Evolutionary conservation across 2,113 vertebrate genomes (phyloP).

Genomic region (Daubentonia madagascariensis): DNA sequence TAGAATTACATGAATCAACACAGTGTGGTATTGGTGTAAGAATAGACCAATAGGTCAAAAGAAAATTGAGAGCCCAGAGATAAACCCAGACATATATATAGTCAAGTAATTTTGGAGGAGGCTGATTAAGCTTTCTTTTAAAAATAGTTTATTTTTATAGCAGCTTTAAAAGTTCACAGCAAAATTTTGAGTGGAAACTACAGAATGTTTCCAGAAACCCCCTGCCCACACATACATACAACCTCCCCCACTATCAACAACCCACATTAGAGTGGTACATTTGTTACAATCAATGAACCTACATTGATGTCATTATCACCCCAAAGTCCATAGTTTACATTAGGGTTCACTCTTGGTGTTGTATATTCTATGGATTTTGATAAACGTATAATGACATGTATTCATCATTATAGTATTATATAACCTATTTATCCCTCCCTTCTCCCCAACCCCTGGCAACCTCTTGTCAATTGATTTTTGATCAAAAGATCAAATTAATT

Average conservation of each 20-base stretch:
- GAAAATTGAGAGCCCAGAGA: background rate
- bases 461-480: background rate
- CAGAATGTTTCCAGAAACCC: background rate
- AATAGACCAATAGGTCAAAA: background rate
- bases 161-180: background rate
- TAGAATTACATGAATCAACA: background rate
- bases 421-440: background rate
- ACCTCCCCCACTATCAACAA: background rate
- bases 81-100: background rate
- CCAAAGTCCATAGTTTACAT: background rate
- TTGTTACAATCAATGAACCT: background rate
- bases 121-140: background rate
- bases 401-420: background rate
- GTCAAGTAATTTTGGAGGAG: background rate
- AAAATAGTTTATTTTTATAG: background rate
- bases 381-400: background rate
- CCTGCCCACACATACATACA: background rate
- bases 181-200: background rate
- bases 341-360: background rate
- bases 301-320: background rate
- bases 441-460: background rate
- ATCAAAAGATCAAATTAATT: background rate
- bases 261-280: background rate
- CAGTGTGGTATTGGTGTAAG: background rate
- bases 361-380: background rate